Evolutionary conservation across 2,797 vertebrate genomes (phyloP).

Genomic region (Hafferia zeledoni): DNA sequence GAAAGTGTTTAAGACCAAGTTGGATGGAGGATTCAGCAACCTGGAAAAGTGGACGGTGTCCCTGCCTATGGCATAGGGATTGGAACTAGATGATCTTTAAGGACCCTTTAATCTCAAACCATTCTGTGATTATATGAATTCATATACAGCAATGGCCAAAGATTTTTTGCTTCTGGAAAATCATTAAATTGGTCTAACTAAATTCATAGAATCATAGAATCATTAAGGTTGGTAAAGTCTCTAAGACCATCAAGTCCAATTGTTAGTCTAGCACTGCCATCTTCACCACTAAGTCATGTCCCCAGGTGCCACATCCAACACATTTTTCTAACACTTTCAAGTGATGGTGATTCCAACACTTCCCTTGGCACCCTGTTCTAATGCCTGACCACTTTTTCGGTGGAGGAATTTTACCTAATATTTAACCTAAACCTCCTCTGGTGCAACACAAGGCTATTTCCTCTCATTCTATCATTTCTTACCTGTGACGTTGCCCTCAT

Average conservation of each 20-base stretch:
- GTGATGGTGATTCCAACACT: neutral
- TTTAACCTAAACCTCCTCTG: neutral
- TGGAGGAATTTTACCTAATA: neutral
- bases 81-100: neutral
- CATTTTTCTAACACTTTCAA: neutral
- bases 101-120: neutral
- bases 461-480: neutral
- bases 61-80: fast-evolving
- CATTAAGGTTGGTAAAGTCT: neutral
- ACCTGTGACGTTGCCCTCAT: neutral
- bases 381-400: neutral
- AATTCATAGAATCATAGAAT: neutral
- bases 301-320: neutral
- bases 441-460: neutral
- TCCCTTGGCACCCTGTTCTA: neutral
- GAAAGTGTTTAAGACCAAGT: neutral
- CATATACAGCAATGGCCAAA: neutral
- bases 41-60: neutral
- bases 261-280: neutral
- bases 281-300: neutral
- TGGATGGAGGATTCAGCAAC: neutral
- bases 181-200: neutral
- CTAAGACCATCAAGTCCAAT: neutral
- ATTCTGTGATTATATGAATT: neutral
- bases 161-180: neutral